Base-by-base conservation (phyloP, 1,140 invertebrate species). In the Drosophila sp. region DNA sequence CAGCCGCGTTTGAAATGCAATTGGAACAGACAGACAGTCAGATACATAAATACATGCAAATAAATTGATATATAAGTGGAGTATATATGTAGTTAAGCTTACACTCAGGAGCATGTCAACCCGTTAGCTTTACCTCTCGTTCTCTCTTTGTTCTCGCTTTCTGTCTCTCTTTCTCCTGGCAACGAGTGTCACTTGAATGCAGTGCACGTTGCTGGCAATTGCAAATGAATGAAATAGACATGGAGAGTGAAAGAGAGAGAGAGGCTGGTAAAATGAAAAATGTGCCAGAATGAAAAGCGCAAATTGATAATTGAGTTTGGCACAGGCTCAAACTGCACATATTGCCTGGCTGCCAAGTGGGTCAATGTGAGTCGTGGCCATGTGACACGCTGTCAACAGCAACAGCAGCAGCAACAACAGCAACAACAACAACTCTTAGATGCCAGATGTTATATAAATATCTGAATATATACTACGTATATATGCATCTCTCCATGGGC, bases 271-370 rank as follows among this genome's bases (percentile, higher is more conserved):
- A 36, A 70, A 70, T 78, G 54, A 71, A 66, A 81, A 70, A 70
- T 77, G 45, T 77, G 67, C 56, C 57, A 69, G 76, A 61, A 57
- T 66, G 72, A 78, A 87, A 78, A 63, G 82, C 67, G 36, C 75
- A 86, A 86, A 86, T 86, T 86, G 82, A 86, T 86, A 86, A 86
- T 86, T 87, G 78, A 82, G 77, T 86, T 86, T 82, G 82, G 82
- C 82, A 86, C 78, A 66, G 71, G 66, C 82, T 81, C 66, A 81
- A 78, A 87, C 70, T 87, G 82, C 78, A 87, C 78, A 87, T 54
- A 51, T 69, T 54, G n/a, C 48, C 38, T 48, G 48, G 36, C 16
- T 48, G 75, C 82, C 81, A 86, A 86, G 71, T 86, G 81, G 81
- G 81, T 87, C 82, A 86, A 81, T 82, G 78, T 75, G 78, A 78